phyloP scores from a whole-genome alignment of 2,113 vertebrate species.

The Takifugu flavidus region DNA sequence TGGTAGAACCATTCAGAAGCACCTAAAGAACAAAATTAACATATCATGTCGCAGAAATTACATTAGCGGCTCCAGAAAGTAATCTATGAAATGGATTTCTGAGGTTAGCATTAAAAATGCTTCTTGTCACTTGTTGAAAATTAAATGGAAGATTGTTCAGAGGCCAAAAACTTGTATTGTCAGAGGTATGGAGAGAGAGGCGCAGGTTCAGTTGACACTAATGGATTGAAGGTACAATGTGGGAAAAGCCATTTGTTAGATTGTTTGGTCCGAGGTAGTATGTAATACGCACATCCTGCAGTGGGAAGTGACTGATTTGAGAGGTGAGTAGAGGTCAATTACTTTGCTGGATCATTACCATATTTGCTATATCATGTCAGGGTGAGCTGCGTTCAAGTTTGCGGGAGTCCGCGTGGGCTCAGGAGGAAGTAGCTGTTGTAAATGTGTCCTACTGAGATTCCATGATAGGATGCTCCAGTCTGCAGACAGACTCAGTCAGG shows the following conservation, averaged over 20 bases:
- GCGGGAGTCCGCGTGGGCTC: constrained; percentile 18
- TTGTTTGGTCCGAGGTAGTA: not conserved
- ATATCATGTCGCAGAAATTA: constrained; percentile 4
- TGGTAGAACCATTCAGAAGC: constrained; percentile 31
- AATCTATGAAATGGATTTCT: constrained; percentile 40
- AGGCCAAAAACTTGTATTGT: constrained; percentile 8
- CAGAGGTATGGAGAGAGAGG: not conserved
- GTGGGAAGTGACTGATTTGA: not conserved
- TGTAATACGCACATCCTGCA: too few species aligned
- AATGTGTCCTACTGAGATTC: constrained; percentile 8
- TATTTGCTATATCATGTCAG: constrained; percentile 31
- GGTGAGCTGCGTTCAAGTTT: constrained; percentile 19
- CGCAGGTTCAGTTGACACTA: not conserved
- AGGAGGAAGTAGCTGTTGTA: constrained; percentile 10
- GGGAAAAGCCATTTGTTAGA: not conserved
- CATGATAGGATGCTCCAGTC: not conserved
- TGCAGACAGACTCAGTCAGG: constrained; percentile 9
- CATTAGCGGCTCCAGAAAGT: constrained; percentile 8
- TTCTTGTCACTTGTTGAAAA: constrained; percentile 8
- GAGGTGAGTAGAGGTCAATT: constrained; percentile 26
- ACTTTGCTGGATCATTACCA: constrained; percentile 27
- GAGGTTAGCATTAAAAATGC: constrained; percentile 25
- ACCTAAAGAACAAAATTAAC: not conserved
- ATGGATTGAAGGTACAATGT: not conserved
- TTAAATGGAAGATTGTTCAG: constrained; percentile 9